Percentiles rank a stretch among this genome's conserved stretches.
These are phyloP conservation scores for Amblyraja radiata DNA, from an alignment of 2,797 vertebrate species.

Conservation along the genomic window DNA sequence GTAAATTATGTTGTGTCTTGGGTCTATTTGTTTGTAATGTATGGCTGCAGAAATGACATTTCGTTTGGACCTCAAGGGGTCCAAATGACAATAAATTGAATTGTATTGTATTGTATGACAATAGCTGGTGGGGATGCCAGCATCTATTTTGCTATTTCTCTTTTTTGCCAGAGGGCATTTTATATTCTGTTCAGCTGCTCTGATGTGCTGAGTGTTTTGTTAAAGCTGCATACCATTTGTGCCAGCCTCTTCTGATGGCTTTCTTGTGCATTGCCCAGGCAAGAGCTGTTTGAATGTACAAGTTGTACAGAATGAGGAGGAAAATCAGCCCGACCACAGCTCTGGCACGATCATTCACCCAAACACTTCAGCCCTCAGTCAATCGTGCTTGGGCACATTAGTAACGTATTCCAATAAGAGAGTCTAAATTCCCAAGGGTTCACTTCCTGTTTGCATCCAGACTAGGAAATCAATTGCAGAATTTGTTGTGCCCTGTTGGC, in stretches of 20 bases:
- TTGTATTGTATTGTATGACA: too few relatives aligned
- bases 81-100: too few relatives aligned
- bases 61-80: too few relatives aligned
- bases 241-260: neutral
- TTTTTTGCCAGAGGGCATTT: conserved; percentile 2
- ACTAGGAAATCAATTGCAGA: too few relatives aligned
- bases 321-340: neutral
- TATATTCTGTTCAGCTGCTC: neutral
- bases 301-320: neutral
- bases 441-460: neutral
- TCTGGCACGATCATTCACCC: neutral
- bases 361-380: neutral
- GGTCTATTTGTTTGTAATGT: too few relatives aligned
- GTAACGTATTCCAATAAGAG: neutral
- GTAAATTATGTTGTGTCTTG: too few relatives aligned
- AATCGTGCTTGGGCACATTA: neutral
- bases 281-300: neutral
- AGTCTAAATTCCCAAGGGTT: neutral
- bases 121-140: neutral
- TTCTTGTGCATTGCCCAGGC: neutral
- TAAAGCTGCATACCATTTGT: neutral
- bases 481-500: too few relatives aligned
- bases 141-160: neutral
- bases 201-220: neutral
- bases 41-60: too few relatives aligned